Percentiles rank a stretch among this genome's conserved stretches.
phyloP scores from a whole-genome alignment of 2,888 invertebrate species.

The Tenthredo mesomela region DNA sequence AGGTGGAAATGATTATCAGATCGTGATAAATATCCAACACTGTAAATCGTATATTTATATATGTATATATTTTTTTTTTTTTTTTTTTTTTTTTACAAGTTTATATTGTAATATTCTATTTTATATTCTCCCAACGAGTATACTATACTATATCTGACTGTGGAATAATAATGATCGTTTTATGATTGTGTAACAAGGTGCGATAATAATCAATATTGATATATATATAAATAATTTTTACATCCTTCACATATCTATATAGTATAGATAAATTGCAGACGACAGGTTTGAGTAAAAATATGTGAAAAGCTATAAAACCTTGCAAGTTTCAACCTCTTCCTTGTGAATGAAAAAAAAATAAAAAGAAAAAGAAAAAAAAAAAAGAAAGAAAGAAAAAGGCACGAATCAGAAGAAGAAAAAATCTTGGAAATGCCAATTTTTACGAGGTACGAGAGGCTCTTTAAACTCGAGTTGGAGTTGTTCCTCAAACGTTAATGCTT shows the following conservation, averaged over 20 bases:
- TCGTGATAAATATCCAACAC: neutral
- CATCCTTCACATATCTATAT: neutral
- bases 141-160: too few species aligned
- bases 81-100: too few species aligned
- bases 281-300: neutral
- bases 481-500: conserved; percentile 40
- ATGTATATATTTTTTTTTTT: too few species aligned
- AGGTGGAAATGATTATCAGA: neutral
- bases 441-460: conserved; percentile 39
- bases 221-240: too few species aligned
- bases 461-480: conserved; percentile 1
- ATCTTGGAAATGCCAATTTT: conserved; percentile 23
- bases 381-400: neutral
- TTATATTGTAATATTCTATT: too few species aligned
- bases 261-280: neutral
- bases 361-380: neutral
- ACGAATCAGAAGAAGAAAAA: neutral
- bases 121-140: too few species aligned
- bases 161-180: too few species aligned
- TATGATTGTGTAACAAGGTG: too few species aligned
- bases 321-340: neutral
- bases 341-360: neutral
- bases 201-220: too few species aligned
- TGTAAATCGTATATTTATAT: too few species aligned
- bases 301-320: neutral